These are phyloP conservation scores for Columbina picui DNA, from an alignment of 2,113 vertebrate genomes.

Conservation along the genomic window DNA sequence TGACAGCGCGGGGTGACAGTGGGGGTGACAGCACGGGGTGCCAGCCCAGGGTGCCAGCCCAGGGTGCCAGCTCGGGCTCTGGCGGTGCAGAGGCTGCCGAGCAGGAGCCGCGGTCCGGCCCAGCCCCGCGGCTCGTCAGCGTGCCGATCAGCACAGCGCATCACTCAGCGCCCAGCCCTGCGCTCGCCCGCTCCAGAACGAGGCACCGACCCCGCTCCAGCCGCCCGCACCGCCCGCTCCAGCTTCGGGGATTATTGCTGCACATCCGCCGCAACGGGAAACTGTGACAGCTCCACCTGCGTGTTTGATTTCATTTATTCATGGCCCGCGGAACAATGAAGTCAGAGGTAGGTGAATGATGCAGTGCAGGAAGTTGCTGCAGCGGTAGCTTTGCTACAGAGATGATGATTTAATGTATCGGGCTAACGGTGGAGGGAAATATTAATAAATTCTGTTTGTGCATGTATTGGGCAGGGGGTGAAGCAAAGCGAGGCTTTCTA, in stretches of 20 bases:
- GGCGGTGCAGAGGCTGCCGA: constrained; percentile 3
- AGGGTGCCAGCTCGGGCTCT: no score
- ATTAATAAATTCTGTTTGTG: constrained; percentile 14
- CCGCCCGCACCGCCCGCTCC: constrained; percentile 2
- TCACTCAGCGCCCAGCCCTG: constrained; percentile 16
- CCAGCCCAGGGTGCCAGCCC: no score
- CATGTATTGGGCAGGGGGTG: background rate
- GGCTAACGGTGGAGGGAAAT: background rate
- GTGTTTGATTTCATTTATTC: background rate
- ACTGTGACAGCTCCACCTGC: constrained; percentile 29
- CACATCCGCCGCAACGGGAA: constrained; percentile 31
- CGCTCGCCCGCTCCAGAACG: background rate
- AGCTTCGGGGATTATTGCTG: background rate
- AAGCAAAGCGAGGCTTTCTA: background rate
- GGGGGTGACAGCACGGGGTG: no score
- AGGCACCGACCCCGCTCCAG: constrained; percentile 48
- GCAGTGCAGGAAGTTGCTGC: constrained; percentile 76
- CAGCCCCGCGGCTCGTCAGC: background rate
- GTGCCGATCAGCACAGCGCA: constrained; percentile 45
- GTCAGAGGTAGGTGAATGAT: constrained; percentile 79
- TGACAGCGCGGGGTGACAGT: no score
- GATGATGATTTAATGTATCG: constrained; percentile 40
- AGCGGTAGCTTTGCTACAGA: constrained; percentile 48
- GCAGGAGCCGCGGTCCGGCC: constrained; percentile 61
- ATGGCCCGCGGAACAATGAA: constrained; percentile 64